Evolutionary conservation across 2,888 invertebrate species (phyloP).

Genomic region (Leucophora obtusa): DNA sequence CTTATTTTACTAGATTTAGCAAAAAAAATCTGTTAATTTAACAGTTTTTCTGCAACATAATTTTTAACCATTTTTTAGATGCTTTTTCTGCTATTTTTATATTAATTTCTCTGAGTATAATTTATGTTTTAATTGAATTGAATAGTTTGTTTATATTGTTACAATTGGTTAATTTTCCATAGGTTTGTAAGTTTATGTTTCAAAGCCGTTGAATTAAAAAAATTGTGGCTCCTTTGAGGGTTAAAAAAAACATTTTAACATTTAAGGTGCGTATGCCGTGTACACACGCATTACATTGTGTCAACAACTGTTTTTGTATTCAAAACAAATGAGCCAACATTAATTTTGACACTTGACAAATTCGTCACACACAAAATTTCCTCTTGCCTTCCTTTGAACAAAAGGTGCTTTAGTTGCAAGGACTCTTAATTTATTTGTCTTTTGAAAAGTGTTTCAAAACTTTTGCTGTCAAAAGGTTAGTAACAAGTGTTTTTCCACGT

Average conservation of each 20-base stretch:
- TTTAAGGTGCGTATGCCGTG: not conserved
- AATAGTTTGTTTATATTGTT: no score
- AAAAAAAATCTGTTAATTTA: no score
- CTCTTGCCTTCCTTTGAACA: not conserved
- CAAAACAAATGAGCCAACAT: conserved; percentile 27
- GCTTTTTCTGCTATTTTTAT: no score
- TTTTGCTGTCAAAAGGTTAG: not conserved
- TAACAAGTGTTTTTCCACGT: conserved; percentile 7
- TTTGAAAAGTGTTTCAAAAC: conserved; percentile 19
- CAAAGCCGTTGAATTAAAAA: no score
- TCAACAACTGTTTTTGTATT: conserved; percentile 17
- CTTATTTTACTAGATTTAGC: no score
- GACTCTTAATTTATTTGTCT: conserved; percentile 17
- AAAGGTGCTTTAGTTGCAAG: conserved; percentile 2
- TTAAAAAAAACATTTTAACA: conserved; percentile 4
- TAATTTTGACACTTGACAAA: conserved; percentile 35
- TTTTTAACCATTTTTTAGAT: no score
- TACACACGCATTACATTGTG: not conserved
- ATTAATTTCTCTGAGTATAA: no score
- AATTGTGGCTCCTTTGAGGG: conserved; percentile 7
- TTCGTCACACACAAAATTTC: conserved; percentile 25
- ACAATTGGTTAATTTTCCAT: no score
- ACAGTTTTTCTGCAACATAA: no score
- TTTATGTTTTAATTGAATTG: no score
- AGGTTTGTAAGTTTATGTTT: no score